Evolutionary conservation across 2,888 invertebrate species (phyloP), one percentile per base, ranked within the genome.

Genomic region (Noctuana brunneofusca): DNA sequence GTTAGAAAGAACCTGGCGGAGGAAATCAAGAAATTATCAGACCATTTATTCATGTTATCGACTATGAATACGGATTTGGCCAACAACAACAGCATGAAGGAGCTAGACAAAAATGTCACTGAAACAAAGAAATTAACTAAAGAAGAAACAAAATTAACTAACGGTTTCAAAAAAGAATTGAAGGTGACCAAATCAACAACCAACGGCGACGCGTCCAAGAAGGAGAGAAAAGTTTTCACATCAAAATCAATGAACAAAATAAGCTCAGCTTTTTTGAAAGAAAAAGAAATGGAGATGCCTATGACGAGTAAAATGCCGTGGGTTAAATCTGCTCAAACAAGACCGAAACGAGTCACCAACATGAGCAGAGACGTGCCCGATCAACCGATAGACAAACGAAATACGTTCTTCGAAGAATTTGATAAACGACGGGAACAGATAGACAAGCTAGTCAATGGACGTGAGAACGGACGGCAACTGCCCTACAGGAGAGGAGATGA

Each of bases 21-120:
- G 74, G 96, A 97, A 85, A 97, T 97, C 68, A 94, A 95, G 69
- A 96, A 96, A 82, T 83, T 97, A 0, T 96, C 96, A 0, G 96
- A 96, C 75, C 96, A 96, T 75, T 84, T 96, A 30, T 94, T 93
- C 63, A 93, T 95, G 92, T 79, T 95, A 43, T 95, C 95, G 0
- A 94, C 94, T 49, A 94, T 95, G 84, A 93, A 94, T 69, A 92
- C 92, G 1, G 92, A 92, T 74, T 75, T 92, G 69, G 83, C 87
- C 4, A 91, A 91, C 69, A 89, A 92, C 67, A 90, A 89, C 66
- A 88, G 76, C 69, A 72, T 74, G 48, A 89, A 86, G 58, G 88
- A 91, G 74, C 65, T 84, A 41, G 87, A 89, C 66, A 92, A 91
- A 69, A 89, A 90, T 64, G 73, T 87, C 22, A 80, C 79, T 20